phyloP scores from a whole-genome alignment of 2,113 vertebrate species.

The Carassius carassius region DNA sequence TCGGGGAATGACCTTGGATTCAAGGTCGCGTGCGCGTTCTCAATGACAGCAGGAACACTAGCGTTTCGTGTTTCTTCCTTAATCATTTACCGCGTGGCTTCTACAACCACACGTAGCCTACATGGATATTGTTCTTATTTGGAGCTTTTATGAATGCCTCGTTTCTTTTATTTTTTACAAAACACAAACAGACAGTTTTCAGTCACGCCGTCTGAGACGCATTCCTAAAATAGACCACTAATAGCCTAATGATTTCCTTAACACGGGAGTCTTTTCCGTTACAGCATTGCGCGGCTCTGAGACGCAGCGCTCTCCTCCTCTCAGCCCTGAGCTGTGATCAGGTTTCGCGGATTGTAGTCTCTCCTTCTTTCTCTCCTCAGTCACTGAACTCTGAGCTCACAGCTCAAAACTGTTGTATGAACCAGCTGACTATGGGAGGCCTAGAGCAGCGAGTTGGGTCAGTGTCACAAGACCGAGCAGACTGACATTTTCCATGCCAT shows the following conservation, averaged over 20 bases:
- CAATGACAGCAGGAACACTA: conserved; percentile 67
- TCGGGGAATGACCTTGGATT: conserved; percentile 72
- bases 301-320: not conserved
- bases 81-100: conserved; percentile 14
- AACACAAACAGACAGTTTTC: not conserved
- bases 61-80: conserved; percentile 56
- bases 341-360: conserved; percentile 45
- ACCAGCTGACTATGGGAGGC: conserved; percentile 56
- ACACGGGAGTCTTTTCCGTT: conserved; percentile 49
- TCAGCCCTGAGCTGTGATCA: conserved; percentile 51
- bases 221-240: conserved; percentile 24
- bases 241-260: conserved; percentile 17
- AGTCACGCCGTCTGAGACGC: not conserved
- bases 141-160: not conserved
- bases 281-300: not conserved
- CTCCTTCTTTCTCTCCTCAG: conserved; percentile 49
- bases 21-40: conserved; percentile 72
- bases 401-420: conserved; percentile 48
- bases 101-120: not conserved
- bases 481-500: conserved; percentile 72
- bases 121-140: too few relatives aligned
- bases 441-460: conserved; percentile 57
- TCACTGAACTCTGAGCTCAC: conserved; percentile 58
- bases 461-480: conserved; percentile 59
- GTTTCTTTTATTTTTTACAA: not conserved